These are phyloP conservation scores for Monopterus albus DNA, from an alignment of 2,113 vertebrate genomes.

Conservation along the genomic window DNA sequence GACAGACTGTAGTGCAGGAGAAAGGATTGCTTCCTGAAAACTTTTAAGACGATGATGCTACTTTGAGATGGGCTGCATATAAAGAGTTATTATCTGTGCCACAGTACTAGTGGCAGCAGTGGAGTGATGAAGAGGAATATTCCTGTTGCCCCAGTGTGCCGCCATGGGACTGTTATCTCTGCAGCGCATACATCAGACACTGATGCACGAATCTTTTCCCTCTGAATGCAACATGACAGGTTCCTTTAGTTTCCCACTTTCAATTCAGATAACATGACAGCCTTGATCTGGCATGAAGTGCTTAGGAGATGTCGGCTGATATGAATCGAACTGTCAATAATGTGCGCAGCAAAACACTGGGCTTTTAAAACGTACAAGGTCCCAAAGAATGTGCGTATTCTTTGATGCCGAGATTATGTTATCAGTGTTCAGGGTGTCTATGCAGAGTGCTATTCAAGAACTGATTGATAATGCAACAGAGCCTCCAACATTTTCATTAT, in stretches of 20 bases:
- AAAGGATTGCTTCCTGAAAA: constrained; percentile 49
- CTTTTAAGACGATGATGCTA: constrained; percentile 50
- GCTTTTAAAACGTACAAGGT: constrained; percentile 57
- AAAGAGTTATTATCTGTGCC: constrained; percentile 72
- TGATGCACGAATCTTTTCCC: constrained; percentile 66
- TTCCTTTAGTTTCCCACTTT: constrained; percentile 75
- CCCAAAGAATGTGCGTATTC: constrained; percentile 60
- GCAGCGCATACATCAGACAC: constrained; percentile 73
- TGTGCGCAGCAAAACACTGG: constrained; percentile 37
- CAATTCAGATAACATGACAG: constrained; percentile 65
- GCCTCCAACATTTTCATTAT: constrained; percentile 64
- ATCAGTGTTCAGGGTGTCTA: constrained; percentile 49
- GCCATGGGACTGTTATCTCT: constrained; percentile 73
- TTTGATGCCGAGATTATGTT: constrained; percentile 73
- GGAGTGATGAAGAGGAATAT: constrained; percentile 70
- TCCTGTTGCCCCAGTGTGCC: constrained; percentile 54
- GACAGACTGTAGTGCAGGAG: constrained; percentile 2
- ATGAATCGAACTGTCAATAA: constrained; percentile 81
- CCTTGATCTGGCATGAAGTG: constrained; percentile 68
- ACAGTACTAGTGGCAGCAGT: constrained; percentile 52
- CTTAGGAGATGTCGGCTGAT: constrained; percentile 78
- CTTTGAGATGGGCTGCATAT: constrained; percentile 53
- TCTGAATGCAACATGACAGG: constrained; percentile 77
- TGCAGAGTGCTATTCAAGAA: constrained; percentile 49
- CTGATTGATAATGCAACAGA: constrained; percentile 65